Base-by-base conservation (phyloP, 2,888 invertebrate species). In the Leptopilina syphax region DNA sequence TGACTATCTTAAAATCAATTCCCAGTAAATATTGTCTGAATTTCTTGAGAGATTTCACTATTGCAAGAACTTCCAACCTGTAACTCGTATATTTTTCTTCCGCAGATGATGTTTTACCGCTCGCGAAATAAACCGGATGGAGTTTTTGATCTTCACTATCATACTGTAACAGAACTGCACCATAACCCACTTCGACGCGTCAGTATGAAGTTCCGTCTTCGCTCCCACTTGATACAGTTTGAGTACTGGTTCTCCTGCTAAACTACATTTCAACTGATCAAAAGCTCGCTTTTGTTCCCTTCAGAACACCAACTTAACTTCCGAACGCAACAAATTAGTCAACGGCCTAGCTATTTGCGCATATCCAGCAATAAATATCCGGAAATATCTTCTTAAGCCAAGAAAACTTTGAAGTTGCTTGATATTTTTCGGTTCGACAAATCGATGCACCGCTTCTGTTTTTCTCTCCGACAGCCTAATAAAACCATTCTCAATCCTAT, bases 31-130 rank as follows among this genome's bases (percentile, higher is more conserved):
- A 18, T 0, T 81, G 47, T 18, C 78, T 18, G 57, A 82, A 87
- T 65, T 83, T 84, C 27, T 82, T 83, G 0, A 86, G 13, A 18
- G 85, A 81, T 67, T 82, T 82, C 1, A 86, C 70, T 3, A 86
- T 80, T 1, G 84, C 86, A 10, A 88, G 24, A 0, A 85, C 84
- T 65, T 86, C 86, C 0, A 87, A 68, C 66, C 87, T 86, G 54
- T 85, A 87, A 67, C 86, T 87, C 9, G 83, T 41, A 54, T 85
- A 87, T 41, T 84, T 84, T 60, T 83, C 81, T 73, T 87, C 84
- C 3, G 84, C 84, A 3, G 79, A 54, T 3, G 84, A 80, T 7
- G 83, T 83, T 67, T 84, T 85, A 0, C 67, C 73, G 27, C 84
- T 85, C 67, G 84, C 77, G 27, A 81, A 83, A 34, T 82, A 76